A percentile compares a stretch with the other conserved stretches of the same genome.
Conservation (phyloP, 2,113 vertebrate genomes). For the Melospiza melodia region DNA sequence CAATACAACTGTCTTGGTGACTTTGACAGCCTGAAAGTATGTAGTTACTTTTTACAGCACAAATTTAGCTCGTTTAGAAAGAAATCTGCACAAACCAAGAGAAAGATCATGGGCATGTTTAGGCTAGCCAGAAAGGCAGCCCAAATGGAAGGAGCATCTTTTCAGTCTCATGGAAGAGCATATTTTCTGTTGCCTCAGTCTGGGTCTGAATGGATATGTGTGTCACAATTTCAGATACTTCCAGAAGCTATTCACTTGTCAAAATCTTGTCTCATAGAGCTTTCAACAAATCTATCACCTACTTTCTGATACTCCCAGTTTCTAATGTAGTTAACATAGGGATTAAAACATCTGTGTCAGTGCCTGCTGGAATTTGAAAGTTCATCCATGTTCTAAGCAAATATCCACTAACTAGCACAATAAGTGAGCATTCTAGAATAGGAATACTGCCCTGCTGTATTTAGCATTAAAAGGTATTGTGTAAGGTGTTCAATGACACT, state of each 20-base stretch:
- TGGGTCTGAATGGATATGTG: rapidly evolving
- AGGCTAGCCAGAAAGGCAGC: background rate
- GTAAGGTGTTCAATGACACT: background rate
- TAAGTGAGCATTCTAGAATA: background rate
- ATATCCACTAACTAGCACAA: background rate
- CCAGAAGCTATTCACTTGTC: background rate
- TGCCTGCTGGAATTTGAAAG: background rate
- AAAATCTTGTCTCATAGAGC: background rate
- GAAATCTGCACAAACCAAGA: background rate
- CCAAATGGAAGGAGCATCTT: background rate
- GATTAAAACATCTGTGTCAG: background rate
- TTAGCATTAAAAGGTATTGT: background rate
- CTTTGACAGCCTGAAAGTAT: background rate
- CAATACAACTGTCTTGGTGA: background rate
- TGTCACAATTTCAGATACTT: background rate
- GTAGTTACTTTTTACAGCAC: background rate
- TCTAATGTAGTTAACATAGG: background rate
- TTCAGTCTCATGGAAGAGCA: background rate
- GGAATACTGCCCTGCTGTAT: background rate
- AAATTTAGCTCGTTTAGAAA: background rate
- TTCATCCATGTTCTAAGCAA: background rate
- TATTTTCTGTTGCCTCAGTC: background rate
- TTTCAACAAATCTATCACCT: background rate
- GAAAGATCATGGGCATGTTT: background rate
- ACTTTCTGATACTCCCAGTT: background rate